Conservation (phyloP, 2,888 invertebrate species). For the Psococerastis gibbosa region DNA sequence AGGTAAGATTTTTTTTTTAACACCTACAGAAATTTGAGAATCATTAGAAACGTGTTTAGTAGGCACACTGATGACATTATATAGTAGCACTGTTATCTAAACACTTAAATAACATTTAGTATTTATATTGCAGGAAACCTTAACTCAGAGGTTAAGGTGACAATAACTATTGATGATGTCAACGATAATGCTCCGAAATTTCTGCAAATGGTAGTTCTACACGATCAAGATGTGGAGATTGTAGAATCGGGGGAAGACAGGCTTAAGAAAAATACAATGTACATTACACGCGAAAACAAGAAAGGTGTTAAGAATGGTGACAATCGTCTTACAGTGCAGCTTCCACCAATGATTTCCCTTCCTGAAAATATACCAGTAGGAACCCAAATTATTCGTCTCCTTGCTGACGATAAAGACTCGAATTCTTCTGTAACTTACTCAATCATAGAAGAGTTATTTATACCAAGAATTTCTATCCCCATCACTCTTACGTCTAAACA, state of each 20-base stretch:
- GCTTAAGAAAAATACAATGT: slow-evolving; percentile 1
- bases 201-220: slow-evolving; percentile 46
- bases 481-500: slow-evolving; percentile 29
- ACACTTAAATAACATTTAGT: neutral
- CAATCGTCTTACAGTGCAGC: slow-evolving; percentile 14
- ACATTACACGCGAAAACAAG: neutral
- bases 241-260: slow-evolving; percentile 36
- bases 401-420: slow-evolving; percentile 53
- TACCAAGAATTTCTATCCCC: slow-evolving; percentile 31
- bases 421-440: slow-evolving; percentile 55
- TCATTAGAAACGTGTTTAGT: too few species aligned
- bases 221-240: slow-evolving; percentile 45
- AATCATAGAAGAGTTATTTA: slow-evolving; percentile 44
- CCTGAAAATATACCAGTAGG: slow-evolving; percentile 55
- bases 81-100: neutral
- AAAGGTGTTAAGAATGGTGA: neutral
- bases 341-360: slow-evolving; percentile 43
- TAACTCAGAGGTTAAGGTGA: slow-evolving; percentile 50
- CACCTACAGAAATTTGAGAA: too few species aligned
- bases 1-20: too few species aligned
- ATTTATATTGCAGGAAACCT: slow-evolving; percentile 36
- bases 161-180: slow-evolving; percentile 51
- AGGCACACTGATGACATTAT: too few species aligned
- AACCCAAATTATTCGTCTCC: slow-evolving; percentile 43
- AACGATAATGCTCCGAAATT: slow-evolving; percentile 65